A percentile compares a stretch with the other conserved stretches of the same genome.
Evolutionary conservation across 2,797 vertebrate genomes (phyloP).

Genomic region (Chloroceryle amazona): DNA sequence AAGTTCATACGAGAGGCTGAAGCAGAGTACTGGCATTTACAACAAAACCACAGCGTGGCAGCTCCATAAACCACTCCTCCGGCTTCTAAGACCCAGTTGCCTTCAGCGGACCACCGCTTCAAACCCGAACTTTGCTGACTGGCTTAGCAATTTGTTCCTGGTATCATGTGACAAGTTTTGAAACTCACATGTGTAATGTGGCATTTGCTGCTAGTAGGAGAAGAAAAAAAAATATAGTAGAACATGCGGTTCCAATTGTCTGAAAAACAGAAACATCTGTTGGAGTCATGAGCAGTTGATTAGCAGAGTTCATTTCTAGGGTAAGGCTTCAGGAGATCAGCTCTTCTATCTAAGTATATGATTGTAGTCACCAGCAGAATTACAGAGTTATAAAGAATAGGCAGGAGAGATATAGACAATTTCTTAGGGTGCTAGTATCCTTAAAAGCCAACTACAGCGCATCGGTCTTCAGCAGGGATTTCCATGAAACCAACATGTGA

Average conservation of each 20-base stretch:
- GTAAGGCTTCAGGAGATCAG: constrained; percentile 70
- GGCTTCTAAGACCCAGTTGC: background rate
- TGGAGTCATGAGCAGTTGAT: constrained; percentile 77
- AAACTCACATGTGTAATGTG: constrained; percentile 76
- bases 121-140: constrained; percentile 60
- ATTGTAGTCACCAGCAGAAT: constrained; percentile 31
- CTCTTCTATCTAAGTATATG: constrained; percentile 52
- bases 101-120: constrained; percentile 53
- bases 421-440: background rate
- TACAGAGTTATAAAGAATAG: constrained; percentile 18
- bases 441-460: background rate
- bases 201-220: constrained; percentile 69
- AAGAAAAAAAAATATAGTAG: constrained; percentile 29
- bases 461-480: background rate
- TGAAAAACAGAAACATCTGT: constrained; percentile 84
- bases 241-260: constrained; percentile 82
- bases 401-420: background rate
- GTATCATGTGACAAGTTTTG: constrained; percentile 78
- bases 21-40: constrained; percentile 30
- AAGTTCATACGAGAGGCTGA: constrained; percentile 17
- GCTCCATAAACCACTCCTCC: background rate
- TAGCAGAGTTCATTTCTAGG: constrained; percentile 82
- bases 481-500: background rate
- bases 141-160: constrained; percentile 79
- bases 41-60: constrained; percentile 51